Evolutionary conservation across 23 tunicate genomes (phyloP).

Genomic region (Trididemnum nubilum): DNA sequence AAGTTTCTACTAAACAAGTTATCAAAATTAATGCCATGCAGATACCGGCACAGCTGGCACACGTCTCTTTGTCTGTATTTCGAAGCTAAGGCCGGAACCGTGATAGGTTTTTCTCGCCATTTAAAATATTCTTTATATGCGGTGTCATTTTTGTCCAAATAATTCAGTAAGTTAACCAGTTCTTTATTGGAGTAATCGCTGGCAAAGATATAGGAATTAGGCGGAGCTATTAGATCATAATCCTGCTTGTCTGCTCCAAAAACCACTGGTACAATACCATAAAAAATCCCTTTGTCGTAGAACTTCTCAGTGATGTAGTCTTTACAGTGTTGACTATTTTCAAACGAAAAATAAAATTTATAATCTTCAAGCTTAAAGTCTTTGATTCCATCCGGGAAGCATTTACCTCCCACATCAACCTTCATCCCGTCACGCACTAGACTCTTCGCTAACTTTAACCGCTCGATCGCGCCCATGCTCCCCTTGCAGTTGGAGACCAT

Average conservation of each 20-base stretch:
- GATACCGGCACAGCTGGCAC: slow-evolving; percentile 36
- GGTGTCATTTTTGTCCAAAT: slow-evolving; percentile 44
- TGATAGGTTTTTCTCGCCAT: slow-evolving; percentile 16
- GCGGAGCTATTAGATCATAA: slow-evolving; percentile 20
- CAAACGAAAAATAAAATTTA: slow-evolving; percentile 76
- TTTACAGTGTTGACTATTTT: slow-evolving; percentile 47
- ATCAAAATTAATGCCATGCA: slow-evolving; percentile 51
- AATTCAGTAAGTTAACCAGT: slow-evolving; percentile 32
- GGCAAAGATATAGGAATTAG: slow-evolving; percentile 42
- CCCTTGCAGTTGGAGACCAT: slow-evolving; percentile 59
- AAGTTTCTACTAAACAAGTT: slow-evolving; percentile 15
- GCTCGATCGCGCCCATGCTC: slow-evolving; percentile 44
- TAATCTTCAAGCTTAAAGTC: slow-evolving; percentile 2
- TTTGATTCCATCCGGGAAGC: slow-evolving; percentile 32
- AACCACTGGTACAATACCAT: slow-evolving; percentile 54
- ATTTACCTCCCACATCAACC: slow-evolving; percentile 48
- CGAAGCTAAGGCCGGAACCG: too few relatives aligned
- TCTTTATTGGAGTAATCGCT: slow-evolving; percentile 26
- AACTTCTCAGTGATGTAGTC: slow-evolving; percentile 72
- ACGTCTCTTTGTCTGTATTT: background rate
- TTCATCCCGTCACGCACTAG: slow-evolving; percentile 53
- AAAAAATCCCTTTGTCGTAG: background rate
- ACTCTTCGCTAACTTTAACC: slow-evolving; percentile 43
- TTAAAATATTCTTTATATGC: slow-evolving; percentile 50
- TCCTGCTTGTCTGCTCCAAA: slow-evolving; percentile 40